Base-by-base conservation (phyloP, 1,140 invertebrate species). In the Cotesia chilonis region DNA sequence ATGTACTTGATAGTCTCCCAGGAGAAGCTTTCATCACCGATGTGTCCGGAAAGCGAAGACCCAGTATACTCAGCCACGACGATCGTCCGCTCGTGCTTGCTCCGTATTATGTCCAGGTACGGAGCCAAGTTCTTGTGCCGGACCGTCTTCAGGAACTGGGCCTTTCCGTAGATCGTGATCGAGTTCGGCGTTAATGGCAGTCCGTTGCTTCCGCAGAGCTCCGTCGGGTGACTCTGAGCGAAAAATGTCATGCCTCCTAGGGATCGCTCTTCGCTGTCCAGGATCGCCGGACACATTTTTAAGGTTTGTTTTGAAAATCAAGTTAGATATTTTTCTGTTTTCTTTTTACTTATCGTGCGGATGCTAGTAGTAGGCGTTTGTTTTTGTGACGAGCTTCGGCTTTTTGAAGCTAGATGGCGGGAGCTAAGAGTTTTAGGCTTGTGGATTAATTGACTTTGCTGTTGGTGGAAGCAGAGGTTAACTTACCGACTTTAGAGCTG, bases 161-260 rank as follows among this genome's bases (percentile, higher is more conserved):
- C 94, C 80, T 92, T 90, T 14, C 97, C 97, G 68, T 96, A 89
- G 80, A 99, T 97, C 70, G 94, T 94, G 68, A 98, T 96, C 0
- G 96, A 98, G 87, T 98, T 98, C 17, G 96, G 96, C 2, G 97
- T 99, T 9, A 98, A 86, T 0, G 97, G 97, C 41, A 99, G 87
- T 12, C 97, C 97, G 88, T 99, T 98, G 70, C 94, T 95, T 6
- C 96, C 97, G 87, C 97, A 98, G 68, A 93, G 92, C 87, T 98
- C 96, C 72, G 93, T 92, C 52, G 95, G 93, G 86, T 98, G 95
- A 81, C 92, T 92, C 80, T 92, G 93, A 0, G 96, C 96, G 87
- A 97, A 96, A 85, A 96, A 97, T 60, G 95, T 97, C 77, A 93
- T 92, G 28, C 94, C 94, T 37, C 94, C 95, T 81, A 97, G 92